Base-by-base conservation (phyloP, 2,888 invertebrate species). In the Harpalus rufipes region DNA sequence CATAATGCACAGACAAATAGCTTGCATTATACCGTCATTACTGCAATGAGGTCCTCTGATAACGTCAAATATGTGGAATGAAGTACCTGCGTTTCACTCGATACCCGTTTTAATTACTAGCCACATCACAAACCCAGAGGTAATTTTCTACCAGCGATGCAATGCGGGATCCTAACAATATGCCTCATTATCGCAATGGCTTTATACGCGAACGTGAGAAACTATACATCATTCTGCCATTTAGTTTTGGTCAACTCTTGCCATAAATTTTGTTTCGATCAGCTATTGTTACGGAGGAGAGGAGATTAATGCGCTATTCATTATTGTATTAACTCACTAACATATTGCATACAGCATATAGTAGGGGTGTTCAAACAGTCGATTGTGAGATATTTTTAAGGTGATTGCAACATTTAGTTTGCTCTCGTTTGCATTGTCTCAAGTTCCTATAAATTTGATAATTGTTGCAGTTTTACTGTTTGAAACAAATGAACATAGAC, bases 81-180 rank as follows among this genome's bases (percentile, higher is more conserved):
- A 68, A 63, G n/a, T 68, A 68, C 32, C 39, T 68, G 39, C 14
- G 68, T 39, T 68, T 68, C 68, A 68, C 68, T 68, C 68, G 14
- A 68, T 68, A 68, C 32, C 68, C 68, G 68, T 68, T 68, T 68
- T 68, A 68, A 68, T 68, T 68, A 68, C 68, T 68, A 32, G n/a
- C 32, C 68, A 32, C 32, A 32, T 32, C 32, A 32, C 32, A 8
- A 51, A 51, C 44, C 44, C 44, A 8, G 68, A 12, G 39, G 68
- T 68, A 68, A 68, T 68, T 68, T 68, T 68, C 68, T 39, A 41
- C 68, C 68, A 39, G 7, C 68, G 68, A 39, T 32, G n/a, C 68
- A 25, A 68, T 68, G 68, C 68, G 68, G 68, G 68, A 68, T 32
- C 32, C 21, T 32, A 39, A 68, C 68, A 68, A 68, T 68, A 68